Percentiles rank a stretch among this genome's conserved stretches.
Conservation (phyloP, 1,140 invertebrate genomes). For the Drosophila hydei region DNA sequence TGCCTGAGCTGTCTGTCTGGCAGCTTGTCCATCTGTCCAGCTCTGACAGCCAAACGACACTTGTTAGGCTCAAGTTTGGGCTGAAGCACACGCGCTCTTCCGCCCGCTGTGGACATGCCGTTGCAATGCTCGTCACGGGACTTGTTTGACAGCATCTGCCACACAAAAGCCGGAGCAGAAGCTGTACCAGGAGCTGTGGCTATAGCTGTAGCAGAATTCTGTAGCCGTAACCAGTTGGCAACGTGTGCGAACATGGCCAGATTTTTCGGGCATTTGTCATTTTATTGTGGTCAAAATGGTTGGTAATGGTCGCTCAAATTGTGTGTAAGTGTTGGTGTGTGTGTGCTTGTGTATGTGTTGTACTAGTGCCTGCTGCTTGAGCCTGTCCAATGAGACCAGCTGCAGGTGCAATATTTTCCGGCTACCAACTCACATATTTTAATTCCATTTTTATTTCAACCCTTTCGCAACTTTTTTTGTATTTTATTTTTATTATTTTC, state of each 20-base stretch:
- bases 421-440: constrained; percentile 66
- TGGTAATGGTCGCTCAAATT: constrained; percentile 55
- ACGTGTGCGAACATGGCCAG: constrained; percentile 67
- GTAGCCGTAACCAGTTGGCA: constrained; percentile 15
- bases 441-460: constrained; percentile 77
- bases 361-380: constrained; percentile 9
- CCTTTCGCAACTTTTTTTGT: constrained; percentile 36
- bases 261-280: constrained; percentile 79
- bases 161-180: constrained; percentile 7
- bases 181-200: constrained; percentile 3
- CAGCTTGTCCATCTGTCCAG: constrained; percentile 33
- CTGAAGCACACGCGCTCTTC: neutral
- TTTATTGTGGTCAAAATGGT: constrained; percentile 77
- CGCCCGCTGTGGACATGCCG: constrained; percentile 45
- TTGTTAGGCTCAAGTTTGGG: constrained; percentile 73
- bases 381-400: constrained; percentile 35
- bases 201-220: constrained; percentile 1
- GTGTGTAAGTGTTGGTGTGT: constrained; percentile 3
- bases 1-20: constrained; percentile 8
- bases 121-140: constrained; percentile 72
- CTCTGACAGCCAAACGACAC: constrained; percentile 74
- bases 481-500: constrained; percentile 14
- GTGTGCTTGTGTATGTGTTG: constrained; percentile 22
- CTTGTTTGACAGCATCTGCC: constrained; percentile 74
- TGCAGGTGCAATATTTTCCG: constrained; percentile 74